Percentiles rank a stretch among this genome's conserved stretches.
phyloP scores from a whole-genome alignment of 1,140 invertebrate species.

The Hydropsyche tenuis region DNA sequence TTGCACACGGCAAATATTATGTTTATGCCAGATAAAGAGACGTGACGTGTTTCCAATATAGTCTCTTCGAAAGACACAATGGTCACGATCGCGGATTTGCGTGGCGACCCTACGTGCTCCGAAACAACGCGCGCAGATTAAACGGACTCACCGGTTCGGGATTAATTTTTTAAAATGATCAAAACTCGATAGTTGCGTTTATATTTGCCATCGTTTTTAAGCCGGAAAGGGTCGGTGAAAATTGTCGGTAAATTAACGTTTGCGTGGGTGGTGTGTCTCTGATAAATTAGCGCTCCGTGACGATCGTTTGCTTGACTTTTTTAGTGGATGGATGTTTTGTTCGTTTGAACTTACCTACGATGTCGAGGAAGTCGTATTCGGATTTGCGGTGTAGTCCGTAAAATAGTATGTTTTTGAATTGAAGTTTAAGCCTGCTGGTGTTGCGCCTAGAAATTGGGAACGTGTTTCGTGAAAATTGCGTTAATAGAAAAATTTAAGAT shows the following conservation, averaged over 20 bases:
- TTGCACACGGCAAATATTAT: background rate
- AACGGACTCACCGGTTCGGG: background rate
- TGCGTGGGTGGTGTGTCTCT: too few species aligned
- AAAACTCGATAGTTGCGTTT: background rate
- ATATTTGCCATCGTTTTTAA: too few species aligned
- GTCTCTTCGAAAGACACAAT: conserved; percentile 7
- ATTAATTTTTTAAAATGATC: background rate
- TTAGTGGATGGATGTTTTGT: too few species aligned
- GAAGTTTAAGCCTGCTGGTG: conserved; percentile 56
- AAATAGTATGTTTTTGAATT: conserved; percentile 59
- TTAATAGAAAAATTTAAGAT: too few species aligned
- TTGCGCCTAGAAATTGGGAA: conserved; percentile 53
- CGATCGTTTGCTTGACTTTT: too few species aligned
- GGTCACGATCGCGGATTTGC: conserved; percentile 20
- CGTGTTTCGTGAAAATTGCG: too few species aligned
- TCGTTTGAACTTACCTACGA: conserved; percentile 53
- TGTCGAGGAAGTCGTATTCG: conserved; percentile 59
- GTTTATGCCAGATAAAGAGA: conserved; percentile 9
- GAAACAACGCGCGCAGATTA: conserved; percentile 20
- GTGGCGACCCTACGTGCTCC: conserved; percentile 13
- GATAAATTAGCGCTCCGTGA: too few species aligned
- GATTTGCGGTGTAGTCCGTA: conserved; percentile 57
- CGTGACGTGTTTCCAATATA: conserved; percentile 22
- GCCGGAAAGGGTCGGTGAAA: too few species aligned
- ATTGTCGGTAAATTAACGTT: too few species aligned